Conservation (phyloP, 1,140 invertebrate species). For the Apis laboriosa region DNA sequence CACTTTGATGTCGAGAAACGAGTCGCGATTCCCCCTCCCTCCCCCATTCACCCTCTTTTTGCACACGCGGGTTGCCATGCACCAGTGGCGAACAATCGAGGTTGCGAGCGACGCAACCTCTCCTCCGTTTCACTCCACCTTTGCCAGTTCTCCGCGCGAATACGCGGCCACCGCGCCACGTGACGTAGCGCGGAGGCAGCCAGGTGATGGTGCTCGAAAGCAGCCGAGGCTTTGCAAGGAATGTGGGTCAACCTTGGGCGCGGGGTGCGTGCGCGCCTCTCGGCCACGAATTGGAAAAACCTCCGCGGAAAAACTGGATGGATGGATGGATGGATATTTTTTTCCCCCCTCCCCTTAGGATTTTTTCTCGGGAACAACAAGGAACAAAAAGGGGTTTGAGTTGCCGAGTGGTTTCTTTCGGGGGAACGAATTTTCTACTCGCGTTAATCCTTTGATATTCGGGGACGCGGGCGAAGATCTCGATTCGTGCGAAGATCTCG, state of each 20-base stretch:
- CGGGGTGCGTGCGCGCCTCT: constrained; percentile 45
- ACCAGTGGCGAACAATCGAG: constrained; percentile 15
- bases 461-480: no score
- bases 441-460: background rate
- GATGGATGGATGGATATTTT: background rate
- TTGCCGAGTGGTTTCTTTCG: background rate
- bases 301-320: background rate
- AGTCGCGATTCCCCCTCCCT: background rate
- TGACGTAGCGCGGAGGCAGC: constrained; percentile 22
- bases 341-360: no score
- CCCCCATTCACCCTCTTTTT: background rate
- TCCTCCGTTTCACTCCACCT: background rate
- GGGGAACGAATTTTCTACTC: background rate
- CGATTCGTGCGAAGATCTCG: no score
- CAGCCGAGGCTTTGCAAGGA: constrained; percentile 23
- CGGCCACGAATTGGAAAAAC: constrained; percentile 42
- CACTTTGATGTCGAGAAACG: background rate
- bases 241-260: constrained; percentile 53
- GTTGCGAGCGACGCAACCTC: background rate
- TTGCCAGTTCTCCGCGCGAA: background rate
- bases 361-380: background rate
- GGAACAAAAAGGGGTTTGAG: background rate
- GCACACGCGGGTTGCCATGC: background rate
- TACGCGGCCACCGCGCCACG: constrained; percentile 36
- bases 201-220: constrained; percentile 55